Percentiles rank a stretch among this genome's conserved stretches.
Evolutionary conservation across 2,797 vertebrate species (phyloP).

Genomic region (Odontamblyopus lacepedii): DNA sequence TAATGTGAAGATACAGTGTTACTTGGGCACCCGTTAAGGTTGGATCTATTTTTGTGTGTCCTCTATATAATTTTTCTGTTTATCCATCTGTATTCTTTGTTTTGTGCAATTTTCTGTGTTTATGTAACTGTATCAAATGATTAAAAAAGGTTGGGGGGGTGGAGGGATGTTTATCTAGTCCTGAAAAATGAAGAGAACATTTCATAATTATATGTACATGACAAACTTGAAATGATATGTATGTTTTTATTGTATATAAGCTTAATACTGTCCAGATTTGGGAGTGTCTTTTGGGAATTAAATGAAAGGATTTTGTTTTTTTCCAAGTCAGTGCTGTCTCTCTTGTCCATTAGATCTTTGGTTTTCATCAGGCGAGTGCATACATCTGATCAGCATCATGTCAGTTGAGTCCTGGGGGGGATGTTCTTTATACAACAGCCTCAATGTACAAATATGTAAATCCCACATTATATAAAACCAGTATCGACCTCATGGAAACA

Average conservation of each 20-base stretch:
- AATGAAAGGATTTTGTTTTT: background rate
- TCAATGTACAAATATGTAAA: slow-evolving; percentile 62
- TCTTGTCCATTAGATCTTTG: slow-evolving; percentile 35
- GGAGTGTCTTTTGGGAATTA: background rate
- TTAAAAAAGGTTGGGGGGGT: slow-evolving; percentile 35
- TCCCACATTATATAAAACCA: slow-evolving; percentile 38
- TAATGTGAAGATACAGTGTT: background rate
- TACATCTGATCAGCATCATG: slow-evolving; percentile 46
- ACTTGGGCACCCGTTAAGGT: slow-evolving; percentile 4
- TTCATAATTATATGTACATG: too few species aligned
- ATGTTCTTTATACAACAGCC: slow-evolving; percentile 54
- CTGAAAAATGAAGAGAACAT: slow-evolving; percentile 6
- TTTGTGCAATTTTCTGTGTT: slow-evolving; percentile 52
- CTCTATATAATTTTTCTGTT: slow-evolving; percentile 52
- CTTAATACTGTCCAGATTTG: background rate
- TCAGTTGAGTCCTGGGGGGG: slow-evolving; percentile 43
- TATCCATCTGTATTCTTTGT: slow-evolving; percentile 54
- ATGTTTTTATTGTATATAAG: background rate
- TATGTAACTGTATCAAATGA: slow-evolving; percentile 62
- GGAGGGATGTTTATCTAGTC: slow-evolving; percentile 30
- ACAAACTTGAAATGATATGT: background rate
- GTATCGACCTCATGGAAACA: slow-evolving; percentile 22
- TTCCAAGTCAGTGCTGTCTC: slow-evolving; percentile 12
- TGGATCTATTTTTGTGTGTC: background rate
- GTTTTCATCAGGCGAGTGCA: slow-evolving; percentile 24